Evolutionary conservation across 2,888 invertebrate species (phyloP).

Genomic region (Ephialtes manifestator): DNA sequence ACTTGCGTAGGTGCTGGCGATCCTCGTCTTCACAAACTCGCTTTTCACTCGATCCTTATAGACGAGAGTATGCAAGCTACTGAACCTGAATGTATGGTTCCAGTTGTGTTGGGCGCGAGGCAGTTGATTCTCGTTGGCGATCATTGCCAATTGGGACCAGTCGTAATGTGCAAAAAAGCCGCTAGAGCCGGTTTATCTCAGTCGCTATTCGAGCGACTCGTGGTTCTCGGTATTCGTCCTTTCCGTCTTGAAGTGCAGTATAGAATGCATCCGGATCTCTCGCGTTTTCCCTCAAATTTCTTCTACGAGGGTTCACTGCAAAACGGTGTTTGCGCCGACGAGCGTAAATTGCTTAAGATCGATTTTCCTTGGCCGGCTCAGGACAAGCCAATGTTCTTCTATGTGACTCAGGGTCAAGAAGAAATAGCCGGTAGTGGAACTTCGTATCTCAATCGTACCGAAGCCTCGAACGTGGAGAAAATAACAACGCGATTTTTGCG

Average conservation of each 20-base stretch:
- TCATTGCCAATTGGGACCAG: slow-evolving; percentile 99
- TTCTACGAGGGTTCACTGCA: slow-evolving; percentile 99
- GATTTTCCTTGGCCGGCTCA: slow-evolving; percentile 99
- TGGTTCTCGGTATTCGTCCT: slow-evolving; percentile 98
- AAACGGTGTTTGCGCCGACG: slow-evolving; percentile 99
- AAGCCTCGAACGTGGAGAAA: slow-evolving; percentile 99
- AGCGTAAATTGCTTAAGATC: slow-evolving; percentile 94
- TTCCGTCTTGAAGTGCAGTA: slow-evolving; percentile 99
- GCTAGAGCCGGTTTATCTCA: slow-evolving; percentile 98
- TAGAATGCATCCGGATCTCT: slow-evolving; percentile 99
- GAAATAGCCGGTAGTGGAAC: slow-evolving; percentile 99
- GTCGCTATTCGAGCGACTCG: slow-evolving; percentile 98
- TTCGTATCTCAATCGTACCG: slow-evolving; percentile 98
- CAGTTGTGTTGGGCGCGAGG: slow-evolving; percentile 98
- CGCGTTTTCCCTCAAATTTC: slow-evolving; percentile 99
- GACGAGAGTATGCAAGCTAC: slow-evolving; percentile 99
- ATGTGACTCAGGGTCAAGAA: slow-evolving; percentile 99
- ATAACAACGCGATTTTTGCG: slow-evolving; percentile 97
- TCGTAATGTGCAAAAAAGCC: slow-evolving; percentile 99
- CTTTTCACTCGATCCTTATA: slow-evolving; percentile 98
- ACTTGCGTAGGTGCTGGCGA: slow-evolving; percentile 99
- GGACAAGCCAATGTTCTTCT: slow-evolving; percentile 99
- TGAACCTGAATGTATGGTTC: slow-evolving; percentile 99
- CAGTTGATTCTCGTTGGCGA: slow-evolving; percentile 99
- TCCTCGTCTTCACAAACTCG: slow-evolving; percentile 95